Base-by-base conservation (phyloP, 2,888 invertebrate genomes). In the Eristalis tenax region DNA sequence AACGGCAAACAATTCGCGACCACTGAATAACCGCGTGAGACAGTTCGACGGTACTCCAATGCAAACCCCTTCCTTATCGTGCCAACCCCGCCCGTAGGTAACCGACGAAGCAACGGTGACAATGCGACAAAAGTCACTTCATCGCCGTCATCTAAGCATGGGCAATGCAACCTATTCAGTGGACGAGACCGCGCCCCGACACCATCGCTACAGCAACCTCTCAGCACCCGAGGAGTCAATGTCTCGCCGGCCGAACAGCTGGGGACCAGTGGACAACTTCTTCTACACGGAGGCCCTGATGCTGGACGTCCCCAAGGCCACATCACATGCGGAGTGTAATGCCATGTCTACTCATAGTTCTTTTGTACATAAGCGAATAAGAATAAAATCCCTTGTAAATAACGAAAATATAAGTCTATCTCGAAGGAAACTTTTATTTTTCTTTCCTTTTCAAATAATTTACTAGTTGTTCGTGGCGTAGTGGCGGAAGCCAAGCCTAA, bases 241-340 rank as follows among this genome's bases (percentile, higher is more conserved):
- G 1, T 71, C 90, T 22, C 89, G 89, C 22, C 91, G 93, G 23
- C 92, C 93, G 6, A 91, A 91, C 69, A 93, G 93, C 88, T 93
- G 93, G 93, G 93, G 93, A 79, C 93, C 93, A 18, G 90, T 92
- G 40, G 92, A 92, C 90, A 92, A 91, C 89, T 90, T 89, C 81
- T 91, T 90, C 88, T 91, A 91, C 89, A 94, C 96, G 88, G 96
- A 96, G 89, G 97, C 97, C 82, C 94, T 97, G 91, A 94, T 96
- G 91, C 96, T 96, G 89, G 95, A 96, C 91, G 96, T 96, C 89
- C 96, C 97, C 96, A 96, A 50, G 50, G 95, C 95, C 78, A 94
- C 94, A 91, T 97, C 97, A 90, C 98, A 98, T 94, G 98, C 98
- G 93, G 97, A 97, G 94, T 98, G 98, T 98, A 98, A 96, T 92